These are phyloP conservation scores for Nudaria mundana DNA, from an alignment of 2,888 invertebrate genomes.

Conservation along the genomic window DNA sequence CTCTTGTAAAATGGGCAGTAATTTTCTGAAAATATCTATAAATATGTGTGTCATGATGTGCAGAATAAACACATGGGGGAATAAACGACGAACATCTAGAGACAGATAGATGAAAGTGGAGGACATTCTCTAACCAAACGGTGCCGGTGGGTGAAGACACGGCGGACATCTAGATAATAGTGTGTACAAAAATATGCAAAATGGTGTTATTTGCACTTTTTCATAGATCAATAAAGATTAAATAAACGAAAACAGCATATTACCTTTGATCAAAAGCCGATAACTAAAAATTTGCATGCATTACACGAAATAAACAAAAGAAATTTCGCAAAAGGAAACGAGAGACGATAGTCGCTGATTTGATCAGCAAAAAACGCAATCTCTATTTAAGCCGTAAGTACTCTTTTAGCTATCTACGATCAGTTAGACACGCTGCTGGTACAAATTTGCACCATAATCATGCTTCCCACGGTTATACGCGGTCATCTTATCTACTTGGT, in stretches of 20 bases:
- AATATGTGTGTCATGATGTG: no score
- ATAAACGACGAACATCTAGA: no score
- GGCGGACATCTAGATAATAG: no score
- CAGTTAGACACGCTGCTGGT: slow-evolving; percentile 48
- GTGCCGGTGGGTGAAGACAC: no score
- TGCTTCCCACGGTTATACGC: slow-evolving; percentile 37
- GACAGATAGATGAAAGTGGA: no score
- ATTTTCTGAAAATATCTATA: no score
- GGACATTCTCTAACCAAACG: no score
- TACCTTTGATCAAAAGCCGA: slow-evolving; percentile 29
- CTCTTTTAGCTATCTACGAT: slow-evolving; percentile 51
- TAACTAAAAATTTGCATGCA: slow-evolving; percentile 32
- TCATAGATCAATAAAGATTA: slow-evolving; percentile 12
- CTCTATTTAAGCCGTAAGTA: slow-evolving; percentile 40
- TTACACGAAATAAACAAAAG: slow-evolving; percentile 35
- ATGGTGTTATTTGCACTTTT: slow-evolving; percentile 13
- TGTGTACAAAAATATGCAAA: no score
- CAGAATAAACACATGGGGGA: no score
- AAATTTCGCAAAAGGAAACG: slow-evolving; percentile 42
- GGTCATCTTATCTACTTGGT: slow-evolving; percentile 7
- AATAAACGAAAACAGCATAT: slow-evolving; percentile 16
- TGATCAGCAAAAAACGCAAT: slow-evolving; percentile 38
- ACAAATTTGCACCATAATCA: slow-evolving; percentile 56
- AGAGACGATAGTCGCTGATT: slow-evolving; percentile 41
- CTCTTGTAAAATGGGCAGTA: no score